Conservation (phyloP, 1,140 invertebrate species). For the Aphis gossypii region DNA sequence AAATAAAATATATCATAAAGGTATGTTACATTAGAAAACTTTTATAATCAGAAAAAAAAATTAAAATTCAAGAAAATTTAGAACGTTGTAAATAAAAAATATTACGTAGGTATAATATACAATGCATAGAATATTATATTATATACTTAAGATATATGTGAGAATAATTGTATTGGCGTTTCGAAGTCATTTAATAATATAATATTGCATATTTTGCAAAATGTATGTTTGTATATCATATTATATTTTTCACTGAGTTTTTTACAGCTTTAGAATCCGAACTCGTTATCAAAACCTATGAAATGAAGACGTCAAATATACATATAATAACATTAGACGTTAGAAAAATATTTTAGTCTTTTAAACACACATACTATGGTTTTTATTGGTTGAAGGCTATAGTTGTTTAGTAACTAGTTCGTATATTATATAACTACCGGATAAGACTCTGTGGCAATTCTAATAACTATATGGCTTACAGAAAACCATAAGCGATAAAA, state of each 20-base stretch:
- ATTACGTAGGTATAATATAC: background rate
- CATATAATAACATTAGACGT: background rate
- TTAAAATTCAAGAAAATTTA: background rate
- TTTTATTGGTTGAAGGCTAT: background rate
- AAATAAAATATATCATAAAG: background rate
- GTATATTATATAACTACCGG: background rate
- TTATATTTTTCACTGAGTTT: background rate
- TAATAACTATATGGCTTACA: background rate
- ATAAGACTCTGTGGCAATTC: background rate
- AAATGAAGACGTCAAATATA: background rate
- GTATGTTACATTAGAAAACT: too few species aligned
- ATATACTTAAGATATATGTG: background rate
- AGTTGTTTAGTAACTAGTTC: background rate
- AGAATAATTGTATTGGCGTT: background rate
- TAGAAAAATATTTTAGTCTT: background rate
- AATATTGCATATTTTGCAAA: background rate
- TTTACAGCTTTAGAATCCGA: background rate
- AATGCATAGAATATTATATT: background rate
- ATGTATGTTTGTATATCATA: background rate
- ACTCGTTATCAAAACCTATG: background rate
- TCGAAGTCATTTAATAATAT: background rate
- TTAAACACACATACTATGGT: background rate
- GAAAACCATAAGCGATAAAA: background rate
- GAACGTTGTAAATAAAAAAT: background rate
- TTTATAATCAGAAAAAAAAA: background rate